A percentile compares a stretch with the other conserved stretches of the same genome.
Conservation (phyloP, 2,888 invertebrate genomes). For the Luperina nickerlii region DNA sequence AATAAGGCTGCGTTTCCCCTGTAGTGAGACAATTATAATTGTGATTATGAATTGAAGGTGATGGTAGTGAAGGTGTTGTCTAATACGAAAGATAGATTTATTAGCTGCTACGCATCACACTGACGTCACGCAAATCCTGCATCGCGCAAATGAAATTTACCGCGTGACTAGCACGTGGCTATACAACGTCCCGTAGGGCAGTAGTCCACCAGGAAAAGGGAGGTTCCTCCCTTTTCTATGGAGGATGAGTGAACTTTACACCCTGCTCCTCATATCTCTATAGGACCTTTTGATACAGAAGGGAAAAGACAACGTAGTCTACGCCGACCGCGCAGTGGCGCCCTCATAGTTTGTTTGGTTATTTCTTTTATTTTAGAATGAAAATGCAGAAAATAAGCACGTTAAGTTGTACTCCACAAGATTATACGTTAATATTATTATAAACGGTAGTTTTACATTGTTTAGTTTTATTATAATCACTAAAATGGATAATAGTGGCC, state of each 20-base stretch:
- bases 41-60: neutral
- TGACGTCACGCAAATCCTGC: no score
- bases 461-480: no score
- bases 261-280: neutral
- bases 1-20: neutral
- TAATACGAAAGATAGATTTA: no score
- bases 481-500: no score
- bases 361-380: no score
- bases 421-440: no score
- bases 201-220: neutral
- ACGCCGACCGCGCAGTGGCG: no score
- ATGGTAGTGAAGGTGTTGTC: neutral
- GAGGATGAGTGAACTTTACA: neutral
- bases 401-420: no score
- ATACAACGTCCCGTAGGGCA: neutral
- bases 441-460: no score
- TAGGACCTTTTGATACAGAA: neutral
- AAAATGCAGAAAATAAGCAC: no score
- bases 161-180: no score
- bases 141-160: neutral
- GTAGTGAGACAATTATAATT: neutral
- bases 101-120: neutral
- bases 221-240: neutral
- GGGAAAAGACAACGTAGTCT: neutral
- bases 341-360: no score